phyloP scores from a whole-genome alignment of 2,888 invertebrate genomes.

The Adelphocoris suturalis region DNA sequence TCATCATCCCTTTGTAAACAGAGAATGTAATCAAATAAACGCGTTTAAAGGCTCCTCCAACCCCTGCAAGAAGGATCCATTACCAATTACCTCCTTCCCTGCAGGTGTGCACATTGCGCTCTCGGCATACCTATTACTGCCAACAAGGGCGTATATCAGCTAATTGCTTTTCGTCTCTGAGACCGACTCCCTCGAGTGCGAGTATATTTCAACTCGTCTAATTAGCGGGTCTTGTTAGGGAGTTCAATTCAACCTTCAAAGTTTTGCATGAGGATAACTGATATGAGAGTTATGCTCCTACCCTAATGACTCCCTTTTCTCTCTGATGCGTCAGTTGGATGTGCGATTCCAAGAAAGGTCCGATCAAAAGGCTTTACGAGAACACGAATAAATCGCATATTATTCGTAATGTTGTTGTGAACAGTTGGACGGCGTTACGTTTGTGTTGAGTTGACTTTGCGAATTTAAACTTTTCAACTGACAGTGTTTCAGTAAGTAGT shows the following conservation, averaged over 20 bases:
- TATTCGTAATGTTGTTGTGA: too few species aligned
- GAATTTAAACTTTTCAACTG: too few species aligned
- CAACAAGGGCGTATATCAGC: conserved; percentile 11
- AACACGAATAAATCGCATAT: too few species aligned
- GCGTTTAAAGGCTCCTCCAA: neutral
- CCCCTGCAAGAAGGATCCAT: neutral
- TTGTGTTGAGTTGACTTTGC: too few species aligned
- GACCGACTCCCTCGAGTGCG: neutral
- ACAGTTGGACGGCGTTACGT: too few species aligned
- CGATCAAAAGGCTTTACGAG: too few species aligned
- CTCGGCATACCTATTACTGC: neutral
- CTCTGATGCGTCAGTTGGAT: too few species aligned
- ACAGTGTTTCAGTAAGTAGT: too few species aligned
- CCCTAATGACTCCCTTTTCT: neutral
- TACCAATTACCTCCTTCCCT: neutral
- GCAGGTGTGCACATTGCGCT: neutral
- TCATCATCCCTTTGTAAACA: conserved; percentile 1
- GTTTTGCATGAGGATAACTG: conserved; percentile 6
- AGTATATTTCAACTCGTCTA: neutral
- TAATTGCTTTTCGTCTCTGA: conserved; percentile 17
- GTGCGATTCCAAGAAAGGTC: too few species aligned
- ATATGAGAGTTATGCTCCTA: neutral
- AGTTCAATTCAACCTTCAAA: neutral
- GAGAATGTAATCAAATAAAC: conserved; percentile 34
- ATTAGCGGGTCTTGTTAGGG: conserved; percentile 1